phyloP scores from a whole-genome alignment of 2,888 invertebrate genomes.

The Yponomeuta plumbellus region DNA sequence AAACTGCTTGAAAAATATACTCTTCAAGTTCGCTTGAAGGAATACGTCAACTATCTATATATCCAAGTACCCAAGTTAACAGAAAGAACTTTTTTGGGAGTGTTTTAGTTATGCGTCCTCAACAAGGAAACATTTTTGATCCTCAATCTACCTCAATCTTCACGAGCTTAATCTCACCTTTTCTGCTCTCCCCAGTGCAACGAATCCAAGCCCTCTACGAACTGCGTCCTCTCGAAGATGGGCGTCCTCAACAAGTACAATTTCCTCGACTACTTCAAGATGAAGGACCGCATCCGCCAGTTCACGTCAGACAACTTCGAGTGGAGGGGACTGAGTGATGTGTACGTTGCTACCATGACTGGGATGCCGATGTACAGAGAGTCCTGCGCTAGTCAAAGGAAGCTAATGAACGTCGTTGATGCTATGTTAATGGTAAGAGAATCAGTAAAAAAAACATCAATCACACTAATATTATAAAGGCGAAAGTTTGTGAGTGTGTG shows the following conservation, averaged over 20 bases:
- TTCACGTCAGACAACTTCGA: conserved; percentile 31
- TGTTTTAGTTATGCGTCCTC: no score
- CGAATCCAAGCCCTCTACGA: conserved; percentile 41
- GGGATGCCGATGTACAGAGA: conserved; percentile 44
- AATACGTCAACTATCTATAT: no score
- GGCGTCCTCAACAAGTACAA: conserved; percentile 53
- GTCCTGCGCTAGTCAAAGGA: conserved; percentile 54
- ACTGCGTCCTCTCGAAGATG: conserved; percentile 54
- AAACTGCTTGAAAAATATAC: no score
- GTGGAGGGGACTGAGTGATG: conserved; percentile 35
- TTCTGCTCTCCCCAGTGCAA: conserved; percentile 43
- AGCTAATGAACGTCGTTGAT: conserved; percentile 57
- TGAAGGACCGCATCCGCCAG: conserved; percentile 50
- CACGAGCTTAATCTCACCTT: neutral
- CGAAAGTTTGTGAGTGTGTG: no score
- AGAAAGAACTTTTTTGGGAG: no score
- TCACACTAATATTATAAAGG: no score
- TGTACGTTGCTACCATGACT: conserved; percentile 40
- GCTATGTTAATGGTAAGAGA: conserved; percentile 55
- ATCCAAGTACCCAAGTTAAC: no score
- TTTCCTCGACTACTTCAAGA: conserved; percentile 60
- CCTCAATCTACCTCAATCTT: neutral
- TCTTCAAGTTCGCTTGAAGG: no score
- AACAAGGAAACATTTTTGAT: no score
- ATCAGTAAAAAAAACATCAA: neutral